Percentiles rank a stretch among this genome's conserved stretches.
Evolutionary conservation across 2,113 vertebrate genomes (phyloP).

Genomic region (Lophochroa leadbeateri): DNA sequence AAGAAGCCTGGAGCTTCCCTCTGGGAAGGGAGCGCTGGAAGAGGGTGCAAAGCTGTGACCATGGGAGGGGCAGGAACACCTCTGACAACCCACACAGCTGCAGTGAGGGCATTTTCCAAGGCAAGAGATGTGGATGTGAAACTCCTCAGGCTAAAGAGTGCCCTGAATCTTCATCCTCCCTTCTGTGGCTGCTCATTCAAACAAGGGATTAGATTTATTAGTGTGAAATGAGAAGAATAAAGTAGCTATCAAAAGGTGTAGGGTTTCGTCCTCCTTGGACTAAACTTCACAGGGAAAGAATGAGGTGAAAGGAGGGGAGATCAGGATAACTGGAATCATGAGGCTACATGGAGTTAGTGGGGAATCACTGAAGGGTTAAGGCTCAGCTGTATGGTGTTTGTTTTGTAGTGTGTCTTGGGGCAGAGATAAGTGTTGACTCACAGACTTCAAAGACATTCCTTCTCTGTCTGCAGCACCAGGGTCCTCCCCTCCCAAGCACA

Average conservation of each 20-base stretch:
- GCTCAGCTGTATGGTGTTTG: background rate
- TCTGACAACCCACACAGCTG: background rate
- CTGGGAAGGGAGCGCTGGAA: background rate
- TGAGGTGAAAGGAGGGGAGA: accelerated
- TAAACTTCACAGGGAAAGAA: background rate
- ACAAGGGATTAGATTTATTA: background rate
- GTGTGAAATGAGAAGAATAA: background rate
- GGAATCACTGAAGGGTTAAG: background rate
- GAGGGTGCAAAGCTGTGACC: background rate
- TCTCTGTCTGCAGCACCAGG: background rate
- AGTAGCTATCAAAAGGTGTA: background rate
- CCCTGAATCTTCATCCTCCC: background rate
- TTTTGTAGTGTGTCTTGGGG: background rate
- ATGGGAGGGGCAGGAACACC: background rate
- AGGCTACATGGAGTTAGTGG: background rate
- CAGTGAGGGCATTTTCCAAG: background rate
- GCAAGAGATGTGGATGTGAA: background rate
- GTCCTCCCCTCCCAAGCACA: background rate
- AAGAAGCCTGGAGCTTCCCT: background rate
- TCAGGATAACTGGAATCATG: background rate
- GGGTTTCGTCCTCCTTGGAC: background rate
- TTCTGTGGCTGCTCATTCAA: background rate
- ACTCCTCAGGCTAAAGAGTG: background rate
- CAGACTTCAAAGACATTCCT: background rate
- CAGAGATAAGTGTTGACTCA: background rate